phyloP scores from a whole-genome alignment of 2,797 vertebrate genomes.

The Crocidura indochinensis region DNA sequence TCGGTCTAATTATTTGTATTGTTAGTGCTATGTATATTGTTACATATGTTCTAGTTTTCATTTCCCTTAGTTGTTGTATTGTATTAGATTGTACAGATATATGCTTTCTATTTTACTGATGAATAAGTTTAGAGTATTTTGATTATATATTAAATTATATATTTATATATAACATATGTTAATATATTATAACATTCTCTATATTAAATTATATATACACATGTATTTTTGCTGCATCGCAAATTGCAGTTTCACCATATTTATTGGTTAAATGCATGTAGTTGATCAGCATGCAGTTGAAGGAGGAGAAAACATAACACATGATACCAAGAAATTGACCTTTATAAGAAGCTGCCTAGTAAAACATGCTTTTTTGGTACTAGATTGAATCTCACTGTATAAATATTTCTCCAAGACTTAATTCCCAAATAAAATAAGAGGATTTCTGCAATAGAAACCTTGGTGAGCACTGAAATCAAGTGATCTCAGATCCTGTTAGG shows the following conservation, averaged over 20 bases:
- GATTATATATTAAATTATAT: slow-evolving; percentile 25
- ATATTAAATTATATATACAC: slow-evolving; percentile 23
- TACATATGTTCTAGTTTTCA: slow-evolving; percentile 8
- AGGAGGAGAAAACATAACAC: not conserved
- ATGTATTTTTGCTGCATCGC: not conserved
- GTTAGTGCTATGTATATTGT: not conserved
- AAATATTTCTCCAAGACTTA: slow-evolving; percentile 71
- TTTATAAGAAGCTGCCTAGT: not conserved
- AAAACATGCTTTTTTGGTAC: not conserved
- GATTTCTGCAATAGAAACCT: slow-evolving; percentile 63
- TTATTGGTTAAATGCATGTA: slow-evolving; percentile 43
- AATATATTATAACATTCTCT: not conserved
- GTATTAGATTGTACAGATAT: slow-evolving; percentile 17
- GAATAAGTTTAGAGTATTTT: slow-evolving; percentile 5
- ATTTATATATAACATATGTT: slow-evolving; percentile 4
- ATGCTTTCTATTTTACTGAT: slow-evolving; percentile 10
- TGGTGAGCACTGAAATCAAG: slow-evolving; percentile 68
- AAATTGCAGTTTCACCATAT: not conserved
- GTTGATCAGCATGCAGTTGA: not conserved
- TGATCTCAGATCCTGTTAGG: slow-evolving; percentile 80
- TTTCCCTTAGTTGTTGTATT: slow-evolving; percentile 45
- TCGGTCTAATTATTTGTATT: not conserved
- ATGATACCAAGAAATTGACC: not conserved
- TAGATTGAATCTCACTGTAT: slow-evolving; percentile 67
- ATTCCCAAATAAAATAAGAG: slow-evolving; percentile 56